Evolutionary conservation across 1,140 invertebrate species (phyloP), one percentile per base, ranked within the genome.

Genomic region (Andrena cerasifolii): DNA sequence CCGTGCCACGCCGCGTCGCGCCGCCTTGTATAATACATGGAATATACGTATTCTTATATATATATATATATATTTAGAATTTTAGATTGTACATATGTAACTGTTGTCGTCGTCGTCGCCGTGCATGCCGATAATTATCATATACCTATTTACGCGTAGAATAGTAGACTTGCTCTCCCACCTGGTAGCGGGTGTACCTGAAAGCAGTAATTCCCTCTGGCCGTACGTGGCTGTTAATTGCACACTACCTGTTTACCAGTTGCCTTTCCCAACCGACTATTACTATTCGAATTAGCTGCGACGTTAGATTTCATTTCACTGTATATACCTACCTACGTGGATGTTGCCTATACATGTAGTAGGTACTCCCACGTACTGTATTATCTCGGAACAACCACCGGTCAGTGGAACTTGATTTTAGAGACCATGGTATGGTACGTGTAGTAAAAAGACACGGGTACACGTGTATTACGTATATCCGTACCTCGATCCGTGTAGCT

Each of bases 111-210:
- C 3, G 62, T 26, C 45, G 24, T 76, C n/a, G 47, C 26, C 61
- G 14, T 76, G 78, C 63, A 80, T 82, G 61, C 40, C 43, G n/a
- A n/a, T 81, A 61, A 45, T 51, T 33, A 33, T 61, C 63, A 28
- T 59, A 58, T 26, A 75, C 62, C 7, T 62, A 47, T 70, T 26
- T 56, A 59, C 4, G 24, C 54, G 10, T 21, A 7, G 6, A 24
- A 3, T n/a, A 3, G 63, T 77, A 82, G 65, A 66, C 61, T 58
- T 33, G 40, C n/a, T 7, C 7, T 31, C 4, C n/a, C 40, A 66
- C 3, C 21, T 61, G 49, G 58, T 43, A 47, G 14, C 79, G 79
- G 47, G 47, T 62, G 21, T 61, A 62, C 59, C 33, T 26, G 45
- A 74, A 80, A 26, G 51, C 72, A 43, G 33, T 47, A 53, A n/a